Base-by-base conservation (phyloP, 2,888 invertebrate species). In the Pammene aurita region DNA sequence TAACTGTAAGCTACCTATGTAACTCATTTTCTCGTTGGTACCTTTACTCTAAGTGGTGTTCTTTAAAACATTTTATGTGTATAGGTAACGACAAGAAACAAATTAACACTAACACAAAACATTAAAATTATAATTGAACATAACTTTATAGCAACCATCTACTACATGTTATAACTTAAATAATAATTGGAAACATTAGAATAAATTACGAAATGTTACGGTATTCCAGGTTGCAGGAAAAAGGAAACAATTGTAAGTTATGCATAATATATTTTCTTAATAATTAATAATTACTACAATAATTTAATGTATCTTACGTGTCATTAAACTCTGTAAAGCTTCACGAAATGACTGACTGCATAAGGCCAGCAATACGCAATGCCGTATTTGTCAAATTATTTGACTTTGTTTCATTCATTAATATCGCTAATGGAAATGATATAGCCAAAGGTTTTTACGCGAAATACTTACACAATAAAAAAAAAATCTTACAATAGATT, bases 171-270 rank as follows among this genome's bases (percentile, higher is more conserved):
- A 41, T 26, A 13, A 0, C 10, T 14, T 10, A 10, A 44, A 44
- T 58, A 26, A 26, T 58, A 44, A 58, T 58, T 26, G n/a, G n/a
- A 58, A 58, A 58, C 38, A 57, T 58, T 44, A 42, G 13, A 16
- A 58, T 44, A 34, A 54, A 54, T 54, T 54, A 54, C 7, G 11
- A 13, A 34, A 1, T 18, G 6, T 50, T 18, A 54, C 54, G 7
- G 54, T 54, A 13, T n/a, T 34, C 34, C 26, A 38, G 5, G 16
- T 5, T 57, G 7, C 41, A 42, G 56, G 38, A 56, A 56, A 38
- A 56, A 56, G 55, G 54, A 54, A 54, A 54, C 34, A 6, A 50
- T 1, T 16, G 9, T 7, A 10, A 13, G 34, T 18, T 4, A 50
- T 18, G n/a, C 13, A n/a, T 54, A 54, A 34, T 35, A 34, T 44